A percentile compares a stretch with the other conserved stretches of the same genome.
Evolutionary conservation across 2,113 vertebrate genomes (phyloP).

Genomic region (Nibea albiflora): DNA sequence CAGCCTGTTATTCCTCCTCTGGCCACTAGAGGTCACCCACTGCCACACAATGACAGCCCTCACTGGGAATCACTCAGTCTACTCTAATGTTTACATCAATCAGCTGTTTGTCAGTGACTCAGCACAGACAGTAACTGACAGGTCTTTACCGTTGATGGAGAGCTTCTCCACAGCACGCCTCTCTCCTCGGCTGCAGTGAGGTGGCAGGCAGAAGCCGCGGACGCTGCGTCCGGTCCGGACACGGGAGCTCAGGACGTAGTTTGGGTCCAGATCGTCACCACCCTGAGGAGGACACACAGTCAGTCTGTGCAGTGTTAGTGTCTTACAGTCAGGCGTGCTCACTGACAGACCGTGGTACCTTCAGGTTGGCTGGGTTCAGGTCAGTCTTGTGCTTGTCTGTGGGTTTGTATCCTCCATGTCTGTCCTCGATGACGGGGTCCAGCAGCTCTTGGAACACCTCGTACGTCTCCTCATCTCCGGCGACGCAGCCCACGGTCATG

Average conservation of each 20-base stretch:
- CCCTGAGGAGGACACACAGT: constrained; percentile 82
- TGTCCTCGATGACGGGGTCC: constrained; percentile 94
- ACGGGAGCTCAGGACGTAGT: constrained; percentile 96
- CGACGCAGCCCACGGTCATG: constrained; percentile 96
- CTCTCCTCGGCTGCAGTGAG: constrained; percentile 97
- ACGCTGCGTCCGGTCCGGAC: constrained; percentile 96
- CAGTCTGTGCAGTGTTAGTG: not conserved
- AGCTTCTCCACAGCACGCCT: constrained; percentile 92
- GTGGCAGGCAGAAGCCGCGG: constrained; percentile 94
- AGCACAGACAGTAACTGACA: not conserved
- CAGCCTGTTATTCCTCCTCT: not conserved
- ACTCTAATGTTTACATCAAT: constrained; percentile 7
- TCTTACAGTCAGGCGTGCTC: not conserved
- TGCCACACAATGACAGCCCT: not conserved
- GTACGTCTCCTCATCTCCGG: constrained; percentile 95
- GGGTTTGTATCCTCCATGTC: constrained; percentile 97
- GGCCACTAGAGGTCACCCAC: constrained; percentile 58
- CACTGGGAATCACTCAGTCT: constrained; percentile 22
- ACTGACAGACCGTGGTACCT: constrained; percentile 81
- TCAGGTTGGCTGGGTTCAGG: constrained; percentile 88
- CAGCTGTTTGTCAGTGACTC: not conserved
- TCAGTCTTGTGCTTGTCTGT: constrained; percentile 96
- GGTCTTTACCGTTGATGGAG: constrained; percentile 89
- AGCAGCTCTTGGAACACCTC: constrained; percentile 94
- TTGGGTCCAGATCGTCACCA: constrained; percentile 94